These are phyloP conservation scores for Trypoxylon attenuatum DNA, from an alignment of 2,888 invertebrate genomes.

Conservation along the genomic window DNA sequence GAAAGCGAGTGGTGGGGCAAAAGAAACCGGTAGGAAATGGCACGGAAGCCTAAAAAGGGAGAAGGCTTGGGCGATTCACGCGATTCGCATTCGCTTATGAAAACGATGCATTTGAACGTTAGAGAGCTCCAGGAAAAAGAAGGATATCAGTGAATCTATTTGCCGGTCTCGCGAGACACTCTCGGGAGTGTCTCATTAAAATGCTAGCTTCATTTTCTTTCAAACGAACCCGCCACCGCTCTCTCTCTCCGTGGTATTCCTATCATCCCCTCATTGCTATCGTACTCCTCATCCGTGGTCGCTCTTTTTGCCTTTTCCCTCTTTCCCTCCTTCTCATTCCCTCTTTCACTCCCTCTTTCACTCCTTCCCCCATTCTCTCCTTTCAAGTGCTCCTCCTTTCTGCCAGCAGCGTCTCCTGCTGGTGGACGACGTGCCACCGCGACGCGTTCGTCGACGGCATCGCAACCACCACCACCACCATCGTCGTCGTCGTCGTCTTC, in stretches of 20 bases:
- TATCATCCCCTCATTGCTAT: constrained; percentile 11
- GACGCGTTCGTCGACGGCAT: not conserved
- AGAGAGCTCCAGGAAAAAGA: constrained; percentile 46
- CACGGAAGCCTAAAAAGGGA: not conserved
- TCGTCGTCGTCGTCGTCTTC: constrained; percentile 40
- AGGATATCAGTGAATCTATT: constrained; percentile 70
- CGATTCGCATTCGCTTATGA: constrained; percentile 54
- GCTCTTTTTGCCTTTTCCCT: too few relatives aligned
- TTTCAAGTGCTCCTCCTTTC: constrained; percentile 9
- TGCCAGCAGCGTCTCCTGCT: not conserved
- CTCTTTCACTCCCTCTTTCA: not conserved
- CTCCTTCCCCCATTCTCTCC: constrained; percentile 3
- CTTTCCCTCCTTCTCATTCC: constrained; percentile 2
- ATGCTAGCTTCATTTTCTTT: constrained; percentile 69
- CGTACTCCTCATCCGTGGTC: constrained; percentile 5
- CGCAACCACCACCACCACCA: too few relatives aligned
- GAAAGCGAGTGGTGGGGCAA: constrained; percentile 7
- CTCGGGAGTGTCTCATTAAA: constrained; percentile 67
- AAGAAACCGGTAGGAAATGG: constrained; percentile 14
- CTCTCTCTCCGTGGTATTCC: not conserved
- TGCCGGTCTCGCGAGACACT: constrained; percentile 59
- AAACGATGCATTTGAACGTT: constrained; percentile 53
- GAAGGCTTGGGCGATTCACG: constrained; percentile 37
- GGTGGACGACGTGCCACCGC: not conserved
- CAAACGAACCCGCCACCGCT: constrained; percentile 48